Percentiles rank a stretch among this genome's conserved stretches.
phyloP scores from a whole-genome alignment of 1,140 invertebrate genomes.

The Drosophila erecta region DNA sequence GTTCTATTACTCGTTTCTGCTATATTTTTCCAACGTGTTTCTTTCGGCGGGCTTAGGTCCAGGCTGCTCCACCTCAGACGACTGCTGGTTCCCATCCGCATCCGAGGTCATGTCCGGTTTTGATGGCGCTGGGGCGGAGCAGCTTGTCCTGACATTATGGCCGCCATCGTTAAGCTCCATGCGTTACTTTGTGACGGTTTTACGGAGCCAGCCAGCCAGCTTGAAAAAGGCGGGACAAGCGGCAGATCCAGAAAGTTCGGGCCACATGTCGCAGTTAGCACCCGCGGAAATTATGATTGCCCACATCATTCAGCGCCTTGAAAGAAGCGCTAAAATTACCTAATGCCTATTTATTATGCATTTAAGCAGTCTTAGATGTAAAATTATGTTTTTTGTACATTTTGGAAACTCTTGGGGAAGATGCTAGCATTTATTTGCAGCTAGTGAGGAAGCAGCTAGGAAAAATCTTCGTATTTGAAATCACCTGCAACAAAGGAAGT shows the following conservation, averaged over 20 bases:
- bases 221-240: not conserved
- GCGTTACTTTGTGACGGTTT: conserved; percentile 45
- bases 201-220: conserved; percentile 3
- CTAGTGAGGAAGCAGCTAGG: too few species aligned
- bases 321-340: not conserved
- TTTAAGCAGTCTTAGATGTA: not conserved
- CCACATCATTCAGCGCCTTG: not conserved
- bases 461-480: too few species aligned
- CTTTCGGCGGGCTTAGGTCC: not conserved
- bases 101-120: conserved; percentile 6
- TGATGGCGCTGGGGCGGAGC: conserved; percentile 21
- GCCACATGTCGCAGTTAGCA: not conserved
- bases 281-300: conserved; percentile 5
- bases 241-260: not conserved
- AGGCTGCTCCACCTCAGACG: not conserved
- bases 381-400: too few species aligned
- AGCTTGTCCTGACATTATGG: conserved; percentile 26
- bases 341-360: too few species aligned
- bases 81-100: not conserved
- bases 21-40: not conserved
- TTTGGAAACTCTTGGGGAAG: too few species aligned
- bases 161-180: conserved; percentile 35
- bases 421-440: too few species aligned
- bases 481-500: too few species aligned
- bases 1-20: conserved; percentile 24